Base-by-base conservation (phyloP, 1,140 invertebrate species). In the Pseudobourletiella spinata region DNA sequence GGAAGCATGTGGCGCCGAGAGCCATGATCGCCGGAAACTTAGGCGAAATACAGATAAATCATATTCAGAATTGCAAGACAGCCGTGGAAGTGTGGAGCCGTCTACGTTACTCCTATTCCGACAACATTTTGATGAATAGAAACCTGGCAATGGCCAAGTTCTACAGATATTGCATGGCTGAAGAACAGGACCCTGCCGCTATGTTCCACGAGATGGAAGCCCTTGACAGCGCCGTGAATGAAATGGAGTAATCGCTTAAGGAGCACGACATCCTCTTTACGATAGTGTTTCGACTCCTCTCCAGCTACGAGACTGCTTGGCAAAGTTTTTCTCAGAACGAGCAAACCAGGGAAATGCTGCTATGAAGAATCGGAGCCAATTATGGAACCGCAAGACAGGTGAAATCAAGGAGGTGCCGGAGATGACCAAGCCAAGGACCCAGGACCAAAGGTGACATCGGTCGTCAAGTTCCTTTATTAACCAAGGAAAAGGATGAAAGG, bases 281-380 rank as follows among this genome's bases (percentile, higher is more conserved):
- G 29, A 24, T 52, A 3, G 50, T 52, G 14, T 3, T 3, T 25
- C 11, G 50, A 14, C 50, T 52, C 11, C 8, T 26, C n/a, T 70
- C 44, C 2, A 85, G 4, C 18, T 46, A 46, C 18, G 4, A 18
- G n/a, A n/a, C n/a, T n/a, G n/a, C n/a, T n/a, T n/a, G n/a, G n/a
- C n/a, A n/a, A n/a, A n/a, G n/a, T n/a, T n/a, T n/a, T n/a, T n/a
- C n/a, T n/a, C n/a, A 8, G 4, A 46, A 46, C 6, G 43, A 52
- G 4, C 50, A 52, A 52, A 52, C 50, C 11, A 6, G 22, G 22
- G 50, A 16, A 11, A 24, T 4, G 3, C 28, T 52, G 6, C 50
- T 24, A 3, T 20, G 3, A n/a, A 8, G 18, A 46, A 6, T 4
- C 43, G 24, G 43, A 11, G n/a, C 3, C 4, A 22, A 28, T 32